Percentiles rank a stretch among this genome's conserved stretches.
Conservation (phyloP, 2,888 invertebrate genomes). For the Sminthurinus aureus region DNA sequence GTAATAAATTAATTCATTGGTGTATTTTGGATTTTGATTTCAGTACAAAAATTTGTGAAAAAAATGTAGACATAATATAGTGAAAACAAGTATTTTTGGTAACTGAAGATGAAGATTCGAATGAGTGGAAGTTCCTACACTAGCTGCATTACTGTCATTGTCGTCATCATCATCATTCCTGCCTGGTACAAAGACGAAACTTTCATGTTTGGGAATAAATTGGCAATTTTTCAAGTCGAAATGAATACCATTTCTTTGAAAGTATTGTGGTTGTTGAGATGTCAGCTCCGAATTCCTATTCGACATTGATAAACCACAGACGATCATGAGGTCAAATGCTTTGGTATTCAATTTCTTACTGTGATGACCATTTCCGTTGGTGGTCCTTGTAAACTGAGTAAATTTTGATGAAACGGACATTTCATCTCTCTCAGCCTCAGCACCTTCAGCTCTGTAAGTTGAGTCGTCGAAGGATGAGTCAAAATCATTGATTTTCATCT, state of each 20-base stretch:
- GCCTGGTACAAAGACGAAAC: not conserved
- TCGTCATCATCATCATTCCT: not conserved
- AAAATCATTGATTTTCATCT: slow-evolving; percentile 12
- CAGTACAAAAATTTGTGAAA: not conserved
- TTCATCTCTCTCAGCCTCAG: not conserved
- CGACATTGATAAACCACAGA: slow-evolving; percentile 32
- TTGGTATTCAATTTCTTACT: slow-evolving; percentile 16
- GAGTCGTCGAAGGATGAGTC: not conserved
- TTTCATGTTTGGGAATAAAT: slow-evolving; percentile 28
- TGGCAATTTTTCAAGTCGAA: slow-evolving; percentile 36
- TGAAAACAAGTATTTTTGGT: not conserved
- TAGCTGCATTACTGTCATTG: not conserved
- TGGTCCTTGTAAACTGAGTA: not conserved
- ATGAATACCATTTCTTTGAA: slow-evolving; percentile 38
- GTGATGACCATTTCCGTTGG: no score
- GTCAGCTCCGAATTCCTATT: slow-evolving; percentile 16
- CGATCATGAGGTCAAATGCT: slow-evolving; percentile 40
- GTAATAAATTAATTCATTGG: not conserved
- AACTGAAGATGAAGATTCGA: not conserved
- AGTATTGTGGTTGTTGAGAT: slow-evolving; percentile 34
- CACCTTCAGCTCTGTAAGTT: not conserved
- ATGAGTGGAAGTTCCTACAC: not conserved
- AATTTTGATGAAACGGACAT: not conserved
- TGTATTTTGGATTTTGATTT: not conserved
- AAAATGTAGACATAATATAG: not conserved